Base-by-base conservation (phyloP, 2,888 invertebrate species). In the Achlya flavicornis region DNA sequence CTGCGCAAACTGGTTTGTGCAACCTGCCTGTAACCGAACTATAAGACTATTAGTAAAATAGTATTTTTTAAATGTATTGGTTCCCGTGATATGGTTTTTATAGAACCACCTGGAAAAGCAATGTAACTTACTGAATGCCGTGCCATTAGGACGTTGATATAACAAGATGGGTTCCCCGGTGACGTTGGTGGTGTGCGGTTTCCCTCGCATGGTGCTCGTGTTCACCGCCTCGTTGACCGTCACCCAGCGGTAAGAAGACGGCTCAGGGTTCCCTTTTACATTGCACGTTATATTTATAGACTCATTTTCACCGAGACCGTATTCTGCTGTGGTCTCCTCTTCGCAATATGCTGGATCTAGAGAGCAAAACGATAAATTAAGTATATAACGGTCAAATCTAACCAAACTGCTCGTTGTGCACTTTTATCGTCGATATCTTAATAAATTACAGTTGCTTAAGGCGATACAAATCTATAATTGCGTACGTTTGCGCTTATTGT, bases 301-400 rank as follows among this genome's bases (percentile, higher is more conserved):
- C 58, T 91, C 90, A 58, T 85, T 83, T 57, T 88, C 87, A 3
- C 82, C 86, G 0, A 93, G 68, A 0, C 93, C 93, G 63, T 88
- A 93, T 71, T 91, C 89, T 1, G 79, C 69, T 48, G 81, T 68
- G 7, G 64, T 78, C 53, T 84, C 81, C 11, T 91, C 87, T 72
- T 81, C 82, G 69, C 93, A 93, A 67, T 83, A 87, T 2, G 91
- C 79, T 53, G 92, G 89, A 76, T 90, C 93, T 93, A 60, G 33
- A 32, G 4, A n/a, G 10, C 1, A 58, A 57, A 38, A 33, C 33
- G n/a, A n/a, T 58, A 14, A n/a, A 26, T 43, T n/a, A n/a, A n/a
- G n/a, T n/a, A n/a, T n/a, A n/a, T n/a, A n/a, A n/a, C n/a, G n/a
- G n/a, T n/a, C n/a, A n/a, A n/a, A n/a, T n/a, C n/a, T n/a, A n/a